Evolutionary conservation across 2,888 invertebrate genomes (phyloP), one percentile per base, ranked within the genome.

Genomic region (Callyntrura sp.): DNA sequence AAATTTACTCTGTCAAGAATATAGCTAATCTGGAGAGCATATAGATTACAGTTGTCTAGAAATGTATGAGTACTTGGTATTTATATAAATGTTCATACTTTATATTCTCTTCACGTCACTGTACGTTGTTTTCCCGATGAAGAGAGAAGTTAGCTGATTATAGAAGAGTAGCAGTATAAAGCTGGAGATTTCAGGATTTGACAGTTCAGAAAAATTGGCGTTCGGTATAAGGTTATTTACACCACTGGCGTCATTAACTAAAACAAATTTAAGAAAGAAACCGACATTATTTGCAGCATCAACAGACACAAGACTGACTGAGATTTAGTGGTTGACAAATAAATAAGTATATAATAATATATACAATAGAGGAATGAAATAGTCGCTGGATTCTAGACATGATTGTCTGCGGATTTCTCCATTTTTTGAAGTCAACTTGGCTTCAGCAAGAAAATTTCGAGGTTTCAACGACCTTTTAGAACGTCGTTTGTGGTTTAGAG

Each of bases 171-270:
- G 51, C 51, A 55, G 28, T 25, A 55, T 55, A 78, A 51, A 17
- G 55, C 25, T 55, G 23, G 17, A 73, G 23, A 45, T 17, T 78
- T 25, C 23, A 55, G 78, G 35, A 78, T 57, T 55, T 78, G 51
- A 55, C 57, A 78, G 57, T 51, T 78, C 55, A 48, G 9, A 28
- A 78, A 55, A 45, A 70, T 70, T 70, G 43, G 70, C 20, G n/a
- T 45, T n/a, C 17, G 8, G 20, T 2, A 20, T 70, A 43, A 68
- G 70, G 70, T 12, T 45, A 43, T 70, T 70, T 70, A 70, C 45
- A 70, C 70, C 70, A 45, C 0, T 45, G 70, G 45, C 17, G 70
- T n/a, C 45, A 70, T 70, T 70, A 45, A 70, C 25, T 45, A 1
- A 12, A 70, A 43, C 17, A 70, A 45, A 20, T 17, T n/a, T 35